A percentile compares a stretch with the other conserved stretches of the same genome.
phyloP scores from a whole-genome alignment of 2,797 vertebrate species.

The Clarias pachynema region DNA sequence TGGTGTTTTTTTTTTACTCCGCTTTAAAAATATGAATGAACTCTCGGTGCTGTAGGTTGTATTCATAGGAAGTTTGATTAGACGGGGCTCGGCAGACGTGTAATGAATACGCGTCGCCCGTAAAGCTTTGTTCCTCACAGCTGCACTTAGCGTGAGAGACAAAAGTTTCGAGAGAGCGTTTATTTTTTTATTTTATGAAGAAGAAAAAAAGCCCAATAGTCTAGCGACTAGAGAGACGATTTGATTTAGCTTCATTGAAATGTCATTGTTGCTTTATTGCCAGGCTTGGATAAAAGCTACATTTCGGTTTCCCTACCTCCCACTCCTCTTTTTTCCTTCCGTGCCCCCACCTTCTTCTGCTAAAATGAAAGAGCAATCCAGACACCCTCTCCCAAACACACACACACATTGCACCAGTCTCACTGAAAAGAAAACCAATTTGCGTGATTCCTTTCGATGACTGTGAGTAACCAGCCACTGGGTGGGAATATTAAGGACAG shows the following conservation, averaged over 20 bases:
- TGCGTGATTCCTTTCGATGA: slow-evolving; percentile 56
- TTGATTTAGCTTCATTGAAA: slow-evolving; percentile 56
- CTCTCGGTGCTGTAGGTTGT: slow-evolving; percentile 12
- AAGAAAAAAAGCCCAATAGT: not conserved
- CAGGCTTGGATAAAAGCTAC: slow-evolving; percentile 51
- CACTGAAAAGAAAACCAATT: slow-evolving; percentile 69
- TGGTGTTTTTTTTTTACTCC: not conserved
- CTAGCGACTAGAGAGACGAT: slow-evolving; percentile 32
- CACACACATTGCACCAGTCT: slow-evolving; percentile 54
- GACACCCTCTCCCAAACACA: not conserved
- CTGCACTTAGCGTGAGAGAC: slow-evolving; percentile 32
- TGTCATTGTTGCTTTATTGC: slow-evolving; percentile 40
- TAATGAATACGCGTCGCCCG: slow-evolving; percentile 41
- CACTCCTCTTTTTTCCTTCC: slow-evolving; percentile 30
- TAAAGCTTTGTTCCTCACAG: slow-evolving; percentile 44
- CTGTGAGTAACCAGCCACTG: slow-evolving; percentile 56
- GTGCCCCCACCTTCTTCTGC: slow-evolving; percentile 45
- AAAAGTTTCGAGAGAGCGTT: slow-evolving; percentile 30
- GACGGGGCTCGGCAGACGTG: slow-evolving; percentile 19
- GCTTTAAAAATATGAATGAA: slow-evolving; percentile 18
- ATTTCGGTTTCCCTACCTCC: slow-evolving; percentile 56
- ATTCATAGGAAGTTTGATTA: slow-evolving; percentile 42
- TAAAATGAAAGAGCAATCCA: slow-evolving; percentile 57
- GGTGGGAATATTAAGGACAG: slow-evolving; percentile 55
- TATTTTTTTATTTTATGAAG: too few relatives aligned